Percentiles rank a stretch among this genome's conserved stretches.
These are phyloP conservation scores for Eilema caniola DNA, from an alignment of 2,888 invertebrate species.

Conservation along the genomic window DNA sequence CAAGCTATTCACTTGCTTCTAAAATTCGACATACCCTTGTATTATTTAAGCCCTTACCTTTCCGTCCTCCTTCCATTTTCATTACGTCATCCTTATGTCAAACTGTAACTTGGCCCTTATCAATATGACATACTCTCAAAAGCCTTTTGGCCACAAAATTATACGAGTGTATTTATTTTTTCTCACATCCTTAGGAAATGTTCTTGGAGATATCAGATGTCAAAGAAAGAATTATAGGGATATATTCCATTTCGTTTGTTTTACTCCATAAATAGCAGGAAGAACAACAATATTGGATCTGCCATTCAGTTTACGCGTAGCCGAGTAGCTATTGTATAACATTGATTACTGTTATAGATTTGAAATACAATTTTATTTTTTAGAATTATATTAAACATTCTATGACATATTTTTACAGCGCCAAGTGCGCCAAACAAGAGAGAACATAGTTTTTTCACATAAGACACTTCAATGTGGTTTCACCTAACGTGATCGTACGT, in stretches of 20 bases:
- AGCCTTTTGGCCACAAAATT: constrained; percentile 16
- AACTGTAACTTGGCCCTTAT: constrained; percentile 3
- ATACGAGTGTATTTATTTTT: not conserved
- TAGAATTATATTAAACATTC: too few species aligned
- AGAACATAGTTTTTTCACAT: too few species aligned
- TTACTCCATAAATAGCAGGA: not conserved
- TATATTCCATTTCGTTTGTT: not conserved
- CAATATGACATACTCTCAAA: constrained; percentile 18
- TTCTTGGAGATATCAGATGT: not conserved
- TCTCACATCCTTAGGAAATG: not conserved
- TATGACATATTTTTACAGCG: too few species aligned
- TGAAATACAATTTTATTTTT: not conserved
- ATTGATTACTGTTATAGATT: not conserved
- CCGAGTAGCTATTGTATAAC: not conserved
- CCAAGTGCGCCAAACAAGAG: too few species aligned
- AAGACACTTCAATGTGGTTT: too few species aligned
- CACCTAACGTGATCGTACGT: too few species aligned
- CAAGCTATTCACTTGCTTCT: not conserved
- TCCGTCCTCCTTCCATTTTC: constrained; percentile 15
- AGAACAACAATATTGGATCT: not conserved
- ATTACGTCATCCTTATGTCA: constrained; percentile 17
- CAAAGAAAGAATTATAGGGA: not conserved
- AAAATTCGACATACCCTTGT: not conserved
- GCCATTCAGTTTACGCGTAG: not conserved
- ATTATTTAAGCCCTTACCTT: constrained; percentile 7